Conservation (phyloP, 1,140 invertebrate species). For the Bombus sylvicola region DNA sequence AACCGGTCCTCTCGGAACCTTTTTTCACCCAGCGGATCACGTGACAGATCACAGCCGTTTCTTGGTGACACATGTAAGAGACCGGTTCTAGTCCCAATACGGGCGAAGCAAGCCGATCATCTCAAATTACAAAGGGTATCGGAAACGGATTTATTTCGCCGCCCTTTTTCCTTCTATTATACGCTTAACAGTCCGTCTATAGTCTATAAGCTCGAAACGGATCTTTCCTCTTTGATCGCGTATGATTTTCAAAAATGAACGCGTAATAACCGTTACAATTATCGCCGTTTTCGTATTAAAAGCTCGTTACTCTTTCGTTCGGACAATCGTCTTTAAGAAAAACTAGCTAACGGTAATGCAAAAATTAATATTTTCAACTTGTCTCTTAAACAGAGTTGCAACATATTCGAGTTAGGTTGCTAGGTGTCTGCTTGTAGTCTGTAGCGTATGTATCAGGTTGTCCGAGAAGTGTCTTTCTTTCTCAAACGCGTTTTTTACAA, state of each 20-base stretch:
- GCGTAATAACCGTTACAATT: too few species aligned
- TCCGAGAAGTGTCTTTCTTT: too few species aligned
- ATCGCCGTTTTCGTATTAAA: neutral
- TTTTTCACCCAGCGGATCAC: conserved; percentile 64
- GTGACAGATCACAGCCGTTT: conserved; percentile 63
- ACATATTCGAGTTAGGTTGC: too few species aligned
- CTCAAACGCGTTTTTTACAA: too few species aligned
- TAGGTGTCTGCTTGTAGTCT: too few species aligned
- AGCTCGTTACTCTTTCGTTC: neutral
- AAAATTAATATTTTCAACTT: neutral
- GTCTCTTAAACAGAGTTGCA: neutral
- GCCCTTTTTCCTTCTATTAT: conserved; percentile 68
- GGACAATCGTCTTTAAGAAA: neutral
- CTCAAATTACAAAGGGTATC: conserved; percentile 79
- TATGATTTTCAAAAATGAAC: neutral
- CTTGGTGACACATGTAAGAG: conserved; percentile 65
- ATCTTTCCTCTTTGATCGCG: neutral
- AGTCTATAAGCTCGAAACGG: conserved; percentile 39
- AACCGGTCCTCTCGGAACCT: conserved; percentile 56
- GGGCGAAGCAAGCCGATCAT: conserved; percentile 73
- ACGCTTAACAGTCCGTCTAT: conserved; percentile 57
- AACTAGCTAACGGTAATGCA: neutral
- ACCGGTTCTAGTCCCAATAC: conserved; percentile 50
- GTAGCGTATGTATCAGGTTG: too few species aligned
- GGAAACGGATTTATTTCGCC: conserved; percentile 77